A percentile compares a stretch with the other conserved stretches of the same genome.
Conservation (phyloP, 1,140 invertebrate species). For the Wiebesia pumilae region DNA sequence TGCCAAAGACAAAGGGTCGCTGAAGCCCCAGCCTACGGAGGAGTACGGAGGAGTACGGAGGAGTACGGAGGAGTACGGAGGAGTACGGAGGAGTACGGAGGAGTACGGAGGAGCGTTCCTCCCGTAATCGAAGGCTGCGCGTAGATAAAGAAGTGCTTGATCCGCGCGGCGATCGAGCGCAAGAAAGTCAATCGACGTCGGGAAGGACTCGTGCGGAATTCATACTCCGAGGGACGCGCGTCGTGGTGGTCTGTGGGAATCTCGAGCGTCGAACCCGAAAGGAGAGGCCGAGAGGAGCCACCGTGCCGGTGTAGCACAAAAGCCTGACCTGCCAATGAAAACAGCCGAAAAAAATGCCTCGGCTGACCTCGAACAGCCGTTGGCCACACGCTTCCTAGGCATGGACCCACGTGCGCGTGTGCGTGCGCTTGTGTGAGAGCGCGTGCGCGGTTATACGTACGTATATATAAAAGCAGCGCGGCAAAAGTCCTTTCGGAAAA, state of each 20-base stretch:
- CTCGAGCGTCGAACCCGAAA: background rate
- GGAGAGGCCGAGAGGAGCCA: background rate
- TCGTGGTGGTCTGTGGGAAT: constrained; percentile 43
- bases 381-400: constrained; percentile 16
- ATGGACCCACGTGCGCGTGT: background rate
- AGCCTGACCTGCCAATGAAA: constrained; percentile 39
- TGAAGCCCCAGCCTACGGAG: background rate
- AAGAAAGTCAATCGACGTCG: constrained; percentile 13
- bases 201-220: background rate
- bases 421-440: too few species aligned
- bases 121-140: background rate
- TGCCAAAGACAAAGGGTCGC: background rate
- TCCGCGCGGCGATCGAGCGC: background rate
- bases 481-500: constrained; percentile 12
- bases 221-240: background rate
- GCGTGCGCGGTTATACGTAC: too few species aligned
- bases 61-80: too few species aligned
- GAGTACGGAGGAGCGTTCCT: background rate
- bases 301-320: constrained; percentile 19
- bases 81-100: too few species aligned
- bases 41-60: too few species aligned
- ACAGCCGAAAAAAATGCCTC: constrained; percentile 12
- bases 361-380: constrained; percentile 23
- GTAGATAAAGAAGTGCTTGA: background rate
- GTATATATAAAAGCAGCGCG: background rate